A percentile compares a stretch with the other conserved stretches of the same genome.
Conservation (phyloP, 1,140 invertebrate species). For the Cardiocondyla obscurior region DNA sequence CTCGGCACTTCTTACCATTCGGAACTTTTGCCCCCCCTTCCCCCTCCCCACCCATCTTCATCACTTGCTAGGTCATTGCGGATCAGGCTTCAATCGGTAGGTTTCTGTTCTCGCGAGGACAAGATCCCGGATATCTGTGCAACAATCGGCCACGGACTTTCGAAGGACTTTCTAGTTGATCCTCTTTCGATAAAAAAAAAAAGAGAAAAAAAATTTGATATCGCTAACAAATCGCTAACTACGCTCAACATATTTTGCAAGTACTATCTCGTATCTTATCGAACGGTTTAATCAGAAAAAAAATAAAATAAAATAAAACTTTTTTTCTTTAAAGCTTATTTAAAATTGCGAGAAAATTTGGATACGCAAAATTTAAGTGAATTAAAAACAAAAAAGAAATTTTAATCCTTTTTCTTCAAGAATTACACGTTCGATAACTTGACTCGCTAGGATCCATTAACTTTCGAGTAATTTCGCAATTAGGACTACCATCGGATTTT, state of each 20-base stretch:
- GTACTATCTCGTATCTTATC: neutral
- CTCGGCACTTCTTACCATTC: slow-evolving; percentile 62
- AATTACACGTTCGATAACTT: neutral
- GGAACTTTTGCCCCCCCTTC: slow-evolving; percentile 76
- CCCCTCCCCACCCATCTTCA: too few species aligned
- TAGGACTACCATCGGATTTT: slow-evolving; percentile 20
- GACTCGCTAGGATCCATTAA: neutral
- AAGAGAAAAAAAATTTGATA: too few species aligned
- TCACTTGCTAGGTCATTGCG: too few species aligned
- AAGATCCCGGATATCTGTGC: slow-evolving; percentile 4
- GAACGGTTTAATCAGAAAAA: neutral
- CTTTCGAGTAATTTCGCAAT: slow-evolving; percentile 25
- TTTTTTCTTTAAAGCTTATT: neutral
- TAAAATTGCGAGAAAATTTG: neutral
- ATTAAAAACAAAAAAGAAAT: too few species aligned
- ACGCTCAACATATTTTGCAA: neutral
- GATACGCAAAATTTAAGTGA: too few species aligned
- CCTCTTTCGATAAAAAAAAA: neutral
- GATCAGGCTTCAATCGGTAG: slow-evolving; percentile 80
- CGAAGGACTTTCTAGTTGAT: neutral
- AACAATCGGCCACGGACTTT: slow-evolving; percentile 12
- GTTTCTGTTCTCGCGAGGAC: slow-evolving; percentile 32
- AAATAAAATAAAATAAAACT: neutral
- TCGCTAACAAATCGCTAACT: neutral
- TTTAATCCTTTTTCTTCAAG: neutral